Evolutionary conservation across 1,140 invertebrate genomes (phyloP), one percentile per base, ranked within the genome.

Genomic region (Saccostrea cuccullata): DNA sequence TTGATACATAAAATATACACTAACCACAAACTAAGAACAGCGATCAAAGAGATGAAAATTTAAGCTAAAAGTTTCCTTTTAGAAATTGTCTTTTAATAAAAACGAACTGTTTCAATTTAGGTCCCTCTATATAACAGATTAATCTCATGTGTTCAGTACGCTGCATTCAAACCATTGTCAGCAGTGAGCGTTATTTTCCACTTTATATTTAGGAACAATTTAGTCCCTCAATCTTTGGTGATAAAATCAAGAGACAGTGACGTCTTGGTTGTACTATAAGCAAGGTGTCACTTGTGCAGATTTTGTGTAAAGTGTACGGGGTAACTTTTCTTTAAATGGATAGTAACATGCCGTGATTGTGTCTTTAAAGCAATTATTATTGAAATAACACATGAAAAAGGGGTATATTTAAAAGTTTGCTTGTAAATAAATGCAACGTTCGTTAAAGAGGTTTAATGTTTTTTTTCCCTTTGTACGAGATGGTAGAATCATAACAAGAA

Each of bases 1-100:
- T 77, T 15, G 70, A 77, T 12, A 36, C 70, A 77, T 17, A 30
- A 77, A 77, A n/a, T 64, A 64, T 64, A 36, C 23, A 17, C 23
- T 77, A 77, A 17, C 15, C 70, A 23, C 23, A 47, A 26, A 77
- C 70, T 77, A 30, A 77, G 23, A 11, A 11, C 4, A 11, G 26
- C 23, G 70, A 77, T 77, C 70, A 77, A 77, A 77, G 70, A 77
- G 70, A 15, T 64, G 17, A 64, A 64, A 64, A n/a, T n/a, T n/a
- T n/a, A n/a, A 6, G 58, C 58, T 64, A 3, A 77, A 77, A 30
- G 70, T 13, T 77, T 77, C 26, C 70, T 12, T 36, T 77, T 36
- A 30, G 23, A 36, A 4, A 36, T 26, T 26, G 67, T 73, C 67
- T 11, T 5, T 73, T 73, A 9, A 67, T n/a, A 23, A 73, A 60